Evolutionary conservation across 2,888 invertebrate species (phyloP).

Genomic region (Macaria liturata): DNA sequence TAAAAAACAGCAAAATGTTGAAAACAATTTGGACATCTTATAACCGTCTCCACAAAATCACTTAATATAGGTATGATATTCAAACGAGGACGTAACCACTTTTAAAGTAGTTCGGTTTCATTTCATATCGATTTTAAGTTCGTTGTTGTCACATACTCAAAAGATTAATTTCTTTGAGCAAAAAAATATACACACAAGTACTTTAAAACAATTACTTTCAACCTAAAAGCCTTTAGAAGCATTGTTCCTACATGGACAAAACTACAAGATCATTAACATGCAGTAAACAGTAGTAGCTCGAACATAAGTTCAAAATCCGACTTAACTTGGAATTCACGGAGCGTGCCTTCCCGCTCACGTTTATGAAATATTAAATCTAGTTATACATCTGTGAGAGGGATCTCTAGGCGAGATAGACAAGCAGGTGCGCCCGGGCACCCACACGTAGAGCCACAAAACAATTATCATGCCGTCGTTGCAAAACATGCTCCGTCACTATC

Average conservation of each 20-base stretch:
- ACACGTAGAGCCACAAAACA: constrained; percentile 61
- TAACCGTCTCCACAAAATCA: too few species aligned
- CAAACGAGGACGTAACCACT: too few species aligned
- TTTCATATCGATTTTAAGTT: too few species aligned
- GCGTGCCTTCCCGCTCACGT: constrained; percentile 70
- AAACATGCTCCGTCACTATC: constrained; percentile 81
- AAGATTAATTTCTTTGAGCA: too few species aligned
- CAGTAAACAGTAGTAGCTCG: constrained; percentile 30
- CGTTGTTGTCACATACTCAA: too few species aligned
- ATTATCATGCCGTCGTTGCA: constrained; percentile 78
- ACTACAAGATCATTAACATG: constrained; percentile 24
- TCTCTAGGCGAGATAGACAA: constrained; percentile 58
- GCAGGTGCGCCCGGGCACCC: constrained; percentile 66
- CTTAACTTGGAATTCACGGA: constrained; percentile 57
- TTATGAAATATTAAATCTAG: constrained; percentile 79
- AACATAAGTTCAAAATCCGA: constrained; percentile 31
- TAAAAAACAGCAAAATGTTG: too few species aligned
- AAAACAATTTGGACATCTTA: too few species aligned
- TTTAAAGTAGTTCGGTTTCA: too few species aligned
- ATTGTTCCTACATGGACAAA: constrained; percentile 3
- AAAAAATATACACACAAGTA: too few species aligned
- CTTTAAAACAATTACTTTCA: too few species aligned
- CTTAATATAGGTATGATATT: too few species aligned
- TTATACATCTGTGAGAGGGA: constrained; percentile 62
- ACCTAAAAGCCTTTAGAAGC: constrained; percentile 8